Conservation (phyloP, 2,797 vertebrate genomes). For the Aulostomus chinensis region DNA sequence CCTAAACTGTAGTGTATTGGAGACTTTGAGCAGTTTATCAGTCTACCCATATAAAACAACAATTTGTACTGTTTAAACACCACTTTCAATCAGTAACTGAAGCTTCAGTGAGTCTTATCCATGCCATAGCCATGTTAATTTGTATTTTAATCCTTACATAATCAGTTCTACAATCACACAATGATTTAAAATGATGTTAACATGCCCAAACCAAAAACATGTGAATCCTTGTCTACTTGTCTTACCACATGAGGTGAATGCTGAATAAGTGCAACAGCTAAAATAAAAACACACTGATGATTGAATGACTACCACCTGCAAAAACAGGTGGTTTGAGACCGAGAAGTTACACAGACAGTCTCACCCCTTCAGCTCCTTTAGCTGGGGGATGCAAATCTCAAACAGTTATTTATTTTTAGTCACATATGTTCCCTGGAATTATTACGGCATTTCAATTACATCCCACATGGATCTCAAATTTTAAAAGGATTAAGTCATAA, state of each 20-base stretch:
- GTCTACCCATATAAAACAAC: no score
- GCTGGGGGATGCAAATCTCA: background rate
- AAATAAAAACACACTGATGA: conserved; percentile 27
- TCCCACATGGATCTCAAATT: no score
- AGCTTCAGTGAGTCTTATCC: no score
- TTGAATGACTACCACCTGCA: conserved; percentile 56
- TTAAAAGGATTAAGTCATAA: no score
- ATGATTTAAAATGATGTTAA: no score
- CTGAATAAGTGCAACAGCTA: background rate
- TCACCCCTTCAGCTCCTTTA: background rate
- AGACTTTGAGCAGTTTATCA: no score
- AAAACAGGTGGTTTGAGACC: conserved; percentile 43
- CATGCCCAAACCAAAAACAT: no score
- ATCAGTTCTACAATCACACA: background rate
- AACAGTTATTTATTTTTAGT: background rate
- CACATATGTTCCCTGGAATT: background rate
- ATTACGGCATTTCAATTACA: background rate
- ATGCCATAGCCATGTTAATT: no score
- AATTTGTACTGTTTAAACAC: no score
- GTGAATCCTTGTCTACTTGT: background rate
- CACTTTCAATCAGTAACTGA: no score
- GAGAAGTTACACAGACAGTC: conserved; percentile 2
- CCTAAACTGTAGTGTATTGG: no score
- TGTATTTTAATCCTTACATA: background rate
- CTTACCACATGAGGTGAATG: background rate